These are phyloP conservation scores for Cryptotis parvus DNA, from an alignment of 2,113 vertebrate genomes.

Conservation along the genomic window DNA sequence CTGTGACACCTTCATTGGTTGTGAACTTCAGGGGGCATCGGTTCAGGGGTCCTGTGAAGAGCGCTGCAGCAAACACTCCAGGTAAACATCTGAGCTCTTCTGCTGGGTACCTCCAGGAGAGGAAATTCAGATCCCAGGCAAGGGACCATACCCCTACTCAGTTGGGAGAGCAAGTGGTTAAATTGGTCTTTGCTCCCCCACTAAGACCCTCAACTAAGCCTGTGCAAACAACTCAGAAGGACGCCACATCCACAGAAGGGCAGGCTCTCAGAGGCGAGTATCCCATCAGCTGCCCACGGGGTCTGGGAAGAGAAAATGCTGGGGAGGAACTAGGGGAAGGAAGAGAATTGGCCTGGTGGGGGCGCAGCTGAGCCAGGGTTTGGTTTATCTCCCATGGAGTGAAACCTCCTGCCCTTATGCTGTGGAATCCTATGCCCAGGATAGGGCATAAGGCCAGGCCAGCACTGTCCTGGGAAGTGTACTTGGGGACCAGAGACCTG, in stretches of 20 bases:
- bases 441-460: too few relatives aligned
- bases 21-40: background rate
- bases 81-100: background rate
- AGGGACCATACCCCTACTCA: rapidly evolving
- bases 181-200: background rate
- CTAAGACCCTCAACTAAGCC: background rate
- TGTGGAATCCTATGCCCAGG: too few relatives aligned
- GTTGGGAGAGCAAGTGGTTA: background rate
- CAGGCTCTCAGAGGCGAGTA: background rate
- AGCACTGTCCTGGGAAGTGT: too few relatives aligned
- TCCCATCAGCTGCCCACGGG: background rate
- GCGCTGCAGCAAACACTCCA: background rate
- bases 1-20: too few relatives aligned
- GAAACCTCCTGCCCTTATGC: too few relatives aligned
- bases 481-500: too few relatives aligned
- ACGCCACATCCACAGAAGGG: background rate
- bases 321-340: background rate
- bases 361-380: too few relatives aligned
- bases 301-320: background rate
- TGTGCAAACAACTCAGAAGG: background rate
- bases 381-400: too few relatives aligned
- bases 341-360: background rate
- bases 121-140: background rate
- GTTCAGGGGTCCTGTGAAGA: background rate
- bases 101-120: too few relatives aligned